Evolutionary conservation across 2,113 vertebrate species (phyloP).

Genomic region (Leptocoma aspasia): DNA sequence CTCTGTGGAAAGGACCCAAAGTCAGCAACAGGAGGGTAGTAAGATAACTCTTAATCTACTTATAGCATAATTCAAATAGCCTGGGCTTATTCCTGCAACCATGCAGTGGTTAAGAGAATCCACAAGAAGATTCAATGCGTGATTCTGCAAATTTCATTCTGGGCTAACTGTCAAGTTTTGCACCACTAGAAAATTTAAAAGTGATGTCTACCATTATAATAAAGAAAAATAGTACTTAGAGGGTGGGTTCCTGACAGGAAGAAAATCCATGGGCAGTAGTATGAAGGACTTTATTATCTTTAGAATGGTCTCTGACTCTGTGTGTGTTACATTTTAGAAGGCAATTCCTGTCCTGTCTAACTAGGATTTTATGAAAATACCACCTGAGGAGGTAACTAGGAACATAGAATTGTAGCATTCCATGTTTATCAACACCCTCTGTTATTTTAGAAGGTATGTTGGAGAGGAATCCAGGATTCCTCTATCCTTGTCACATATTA

Average conservation of each 20-base stretch:
- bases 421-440: accelerated
- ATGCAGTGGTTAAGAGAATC: neutral
- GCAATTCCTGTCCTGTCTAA: neutral
- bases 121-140: neutral
- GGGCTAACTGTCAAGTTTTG: neutral
- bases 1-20: neutral
- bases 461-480: neutral
- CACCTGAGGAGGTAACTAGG: neutral
- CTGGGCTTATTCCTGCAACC: neutral
- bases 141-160: neutral
- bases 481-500: accelerated
- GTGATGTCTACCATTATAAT: neutral
- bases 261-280: neutral
- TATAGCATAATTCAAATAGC: neutral
- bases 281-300: neutral
- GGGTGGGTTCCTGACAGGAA: neutral
- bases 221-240: neutral
- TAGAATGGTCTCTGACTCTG: neutral
- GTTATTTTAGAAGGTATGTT: neutral
- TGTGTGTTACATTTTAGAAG: neutral
- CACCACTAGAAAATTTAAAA: neutral
- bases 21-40: neutral
- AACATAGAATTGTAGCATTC: neutral
- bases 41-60: neutral
- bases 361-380: neutral